These are phyloP conservation scores for Cercopithecus petaurista DNA, from an alignment of 2,797 vertebrate genomes.

Conservation along the genomic window DNA sequence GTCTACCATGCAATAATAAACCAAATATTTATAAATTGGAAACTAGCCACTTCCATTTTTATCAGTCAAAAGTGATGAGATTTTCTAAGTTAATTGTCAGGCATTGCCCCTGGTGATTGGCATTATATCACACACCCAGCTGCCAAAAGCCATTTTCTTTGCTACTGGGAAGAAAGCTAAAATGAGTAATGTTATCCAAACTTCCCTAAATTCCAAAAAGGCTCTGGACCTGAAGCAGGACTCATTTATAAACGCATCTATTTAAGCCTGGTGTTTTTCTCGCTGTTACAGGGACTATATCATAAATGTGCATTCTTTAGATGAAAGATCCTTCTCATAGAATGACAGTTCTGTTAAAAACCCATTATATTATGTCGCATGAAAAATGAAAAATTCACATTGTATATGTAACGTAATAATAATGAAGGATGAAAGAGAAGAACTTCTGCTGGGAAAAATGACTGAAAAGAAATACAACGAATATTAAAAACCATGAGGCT, in stretches of 20 bases:
- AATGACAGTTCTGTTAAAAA: slow-evolving; percentile 46
- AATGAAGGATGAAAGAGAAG: neutral
- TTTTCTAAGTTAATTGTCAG: slow-evolving; percentile 60
- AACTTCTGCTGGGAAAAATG: slow-evolving; percentile 19
- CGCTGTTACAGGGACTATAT: neutral
- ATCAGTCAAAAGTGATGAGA: slow-evolving; percentile 61
- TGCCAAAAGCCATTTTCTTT: slow-evolving; percentile 67
- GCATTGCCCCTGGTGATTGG: slow-evolving; percentile 57
- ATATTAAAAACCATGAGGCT: slow-evolving; percentile 6
- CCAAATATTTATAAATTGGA: slow-evolving; percentile 59
- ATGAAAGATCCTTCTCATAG: slow-evolving; percentile 5
- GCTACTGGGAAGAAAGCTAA: slow-evolving; percentile 34
- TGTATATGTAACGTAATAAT: neutral
- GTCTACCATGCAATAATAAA: slow-evolving; percentile 45
- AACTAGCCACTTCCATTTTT: slow-evolving; percentile 55
- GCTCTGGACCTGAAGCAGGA: slow-evolving; percentile 1
- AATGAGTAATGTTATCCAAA: slow-evolving; percentile 38
- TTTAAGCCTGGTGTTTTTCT: neutral
- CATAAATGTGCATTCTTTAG: slow-evolving; percentile 22
- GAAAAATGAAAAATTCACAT: slow-evolving; percentile 24
- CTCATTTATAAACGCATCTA: neutral
- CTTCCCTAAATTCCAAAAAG: slow-evolving; percentile 46
- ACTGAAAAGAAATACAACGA: slow-evolving; percentile 30
- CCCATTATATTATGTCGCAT: neutral
- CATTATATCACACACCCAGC: slow-evolving; percentile 34